Evolutionary conservation across 2,888 invertebrate genomes (phyloP).

Genomic region (Acleris literana): DNA sequence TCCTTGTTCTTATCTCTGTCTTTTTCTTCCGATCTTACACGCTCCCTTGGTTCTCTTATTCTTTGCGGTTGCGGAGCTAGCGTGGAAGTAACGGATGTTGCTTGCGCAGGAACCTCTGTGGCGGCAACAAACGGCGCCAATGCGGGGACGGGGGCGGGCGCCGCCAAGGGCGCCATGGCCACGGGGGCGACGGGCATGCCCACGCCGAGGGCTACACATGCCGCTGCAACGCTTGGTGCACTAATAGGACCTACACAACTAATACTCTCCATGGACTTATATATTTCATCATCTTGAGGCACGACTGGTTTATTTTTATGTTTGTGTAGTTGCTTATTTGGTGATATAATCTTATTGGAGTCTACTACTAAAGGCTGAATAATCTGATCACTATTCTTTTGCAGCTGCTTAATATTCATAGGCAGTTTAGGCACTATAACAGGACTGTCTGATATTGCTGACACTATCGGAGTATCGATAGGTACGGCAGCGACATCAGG

Average conservation of each 20-base stretch:
- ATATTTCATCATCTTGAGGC: conserved; percentile 63
- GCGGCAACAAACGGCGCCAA: conserved; percentile 38
- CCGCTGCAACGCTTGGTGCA: conserved; percentile 31
- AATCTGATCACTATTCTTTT: conserved; percentile 66
- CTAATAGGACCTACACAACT: conserved; percentile 39
- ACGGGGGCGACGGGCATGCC: conserved; percentile 30
- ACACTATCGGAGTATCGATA: conserved; percentile 86
- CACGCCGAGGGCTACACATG: background rate
- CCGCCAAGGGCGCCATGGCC: conserved; percentile 39
- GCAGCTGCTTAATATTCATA: conserved; percentile 67
- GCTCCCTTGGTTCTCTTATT: conserved; percentile 61
- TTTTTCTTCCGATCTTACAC: conserved; percentile 50
- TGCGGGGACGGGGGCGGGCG: conserved; percentile 38
- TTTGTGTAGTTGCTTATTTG: conserved; percentile 63
- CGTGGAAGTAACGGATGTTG: conserved; percentile 41
- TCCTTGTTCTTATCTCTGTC: conserved; percentile 40
- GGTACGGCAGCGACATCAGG: conserved; percentile 66
- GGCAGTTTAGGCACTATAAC: conserved; percentile 85
- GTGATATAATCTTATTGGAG: conserved; percentile 64
- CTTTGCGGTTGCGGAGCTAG: conserved; percentile 60
- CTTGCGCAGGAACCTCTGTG: conserved; percentile 41
- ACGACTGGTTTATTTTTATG: conserved; percentile 63
- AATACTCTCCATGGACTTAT: conserved; percentile 50
- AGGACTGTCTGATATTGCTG: conserved; percentile 88
- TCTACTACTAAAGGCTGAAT: conserved; percentile 67